Percentiles rank a stretch among this genome's conserved stretches.
phyloP scores from a whole-genome alignment of 2,113 vertebrate genomes.

The Seriola aureovittata region DNA sequence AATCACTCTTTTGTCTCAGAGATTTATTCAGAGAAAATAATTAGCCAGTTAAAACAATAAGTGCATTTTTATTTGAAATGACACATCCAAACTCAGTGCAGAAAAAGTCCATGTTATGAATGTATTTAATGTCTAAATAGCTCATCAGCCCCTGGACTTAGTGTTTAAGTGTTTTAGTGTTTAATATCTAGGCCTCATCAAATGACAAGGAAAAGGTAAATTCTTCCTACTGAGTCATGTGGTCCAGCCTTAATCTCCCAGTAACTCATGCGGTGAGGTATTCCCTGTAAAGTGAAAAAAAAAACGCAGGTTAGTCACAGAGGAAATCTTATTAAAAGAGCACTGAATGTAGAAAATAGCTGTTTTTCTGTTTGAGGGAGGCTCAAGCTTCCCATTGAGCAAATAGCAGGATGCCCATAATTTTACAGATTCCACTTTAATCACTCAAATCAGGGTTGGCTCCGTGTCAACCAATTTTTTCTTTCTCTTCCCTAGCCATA shows the following conservation, averaged over 20 bases:
- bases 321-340: constrained; percentile 55
- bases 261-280: constrained; percentile 16
- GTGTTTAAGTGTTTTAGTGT: neutral
- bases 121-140: constrained; percentile 2
- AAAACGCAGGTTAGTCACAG: neutral
- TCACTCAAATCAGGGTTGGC: constrained; percentile 7
- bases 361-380: constrained; percentile 40
- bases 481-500: neutral
- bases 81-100: constrained; percentile 38
- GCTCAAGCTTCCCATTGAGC: neutral
- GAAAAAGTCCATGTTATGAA: neutral
- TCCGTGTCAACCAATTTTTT: neutral
- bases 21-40: constrained; percentile 44
- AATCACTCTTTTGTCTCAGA: constrained; percentile 71
- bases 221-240: constrained; percentile 23
- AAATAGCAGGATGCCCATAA: constrained; percentile 16
- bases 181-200: constrained; percentile 2
- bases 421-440: constrained; percentile 36
- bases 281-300: constrained; percentile 40
- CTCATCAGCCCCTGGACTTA: neutral
- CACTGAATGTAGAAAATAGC: constrained; percentile 30
- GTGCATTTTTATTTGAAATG: constrained; percentile 42
- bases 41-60: constrained; percentile 53
- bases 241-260: constrained; percentile 29
- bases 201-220: constrained; percentile 14